Base-by-base conservation (phyloP, 2,888 invertebrate genomes). In the Melieria picta region DNA sequence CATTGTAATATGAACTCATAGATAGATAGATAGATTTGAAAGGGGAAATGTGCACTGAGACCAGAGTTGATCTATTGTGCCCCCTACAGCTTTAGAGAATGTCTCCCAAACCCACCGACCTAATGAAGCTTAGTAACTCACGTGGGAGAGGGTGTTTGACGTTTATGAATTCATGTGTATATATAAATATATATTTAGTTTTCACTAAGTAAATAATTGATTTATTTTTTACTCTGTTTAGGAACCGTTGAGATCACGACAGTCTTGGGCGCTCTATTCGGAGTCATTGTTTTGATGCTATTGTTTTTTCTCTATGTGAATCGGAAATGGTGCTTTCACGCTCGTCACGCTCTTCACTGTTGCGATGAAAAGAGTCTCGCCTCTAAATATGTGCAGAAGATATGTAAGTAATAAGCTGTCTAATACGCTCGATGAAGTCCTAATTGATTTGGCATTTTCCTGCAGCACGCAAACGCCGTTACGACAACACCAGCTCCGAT, bases 281-380 rank as follows among this genome's bases (percentile, higher is more conserved):
- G 93, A 76, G 92, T 96, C 84, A 92, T 96, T 69, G 92, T 92
- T 42, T 89, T 96, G 74, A 89, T 97, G 79, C 89, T 97, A 80
- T 92, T 96, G 77, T 90, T 96, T 81, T 92, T 96, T 81, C 90
- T 97, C 78, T 97, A 96, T 88, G 90, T 97, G 78, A 94, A 94
- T 84, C 93, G 95, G 82, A 92, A 91, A 86, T 89, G 91, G 82
- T 92, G 92, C 82, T 92, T 91, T 83, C 89, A 89, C 76, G 87
- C 89, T 74, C 87, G 89, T 72, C 90, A 89, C 78, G 90, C 89
- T 74, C 89, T 91, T 77, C 88, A 89, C 61, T 92, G 92, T 82
- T 91, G 92, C 82, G 91, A 92, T 81, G 89, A 89, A 80, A 84
- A 84, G 62, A 81, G 82, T 73, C 76, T 86, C 74, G 81, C 87